These are phyloP conservation scores for zebrafish (Danio rerio) DNA, from an alignment of 2,113 vertebrate genomes.

Conservation along the genomic window DNA sequence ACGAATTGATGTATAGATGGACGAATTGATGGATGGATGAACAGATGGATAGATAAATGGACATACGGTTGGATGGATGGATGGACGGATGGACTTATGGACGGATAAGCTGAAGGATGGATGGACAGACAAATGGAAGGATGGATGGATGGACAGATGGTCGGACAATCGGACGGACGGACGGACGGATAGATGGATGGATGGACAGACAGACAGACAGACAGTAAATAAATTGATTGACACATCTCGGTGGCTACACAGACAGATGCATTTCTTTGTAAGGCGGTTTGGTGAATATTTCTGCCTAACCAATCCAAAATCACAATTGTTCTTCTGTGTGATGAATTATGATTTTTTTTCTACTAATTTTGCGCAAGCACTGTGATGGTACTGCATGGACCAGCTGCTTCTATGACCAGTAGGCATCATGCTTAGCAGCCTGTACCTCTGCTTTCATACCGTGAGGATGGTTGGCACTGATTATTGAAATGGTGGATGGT, in stretches of 20 bases:
- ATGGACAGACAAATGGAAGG: too few species aligned
- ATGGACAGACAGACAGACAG: too few species aligned
- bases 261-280: background rate
- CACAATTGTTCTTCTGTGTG: background rate
- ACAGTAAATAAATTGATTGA: too few species aligned
- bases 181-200: too few species aligned
- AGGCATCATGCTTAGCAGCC: background rate
- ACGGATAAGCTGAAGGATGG: too few species aligned
- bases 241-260: too few species aligned
- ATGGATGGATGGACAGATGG: too few species aligned
- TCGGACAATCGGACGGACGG: too few species aligned
- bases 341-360: background rate
- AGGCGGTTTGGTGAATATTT: background rate
- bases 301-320: background rate
- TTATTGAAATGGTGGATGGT: slow-evolving; percentile 14
- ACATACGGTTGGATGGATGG: too few species aligned
- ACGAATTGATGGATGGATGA: too few species aligned
- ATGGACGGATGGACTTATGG: too few species aligned
- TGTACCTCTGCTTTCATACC: background rate
- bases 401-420: background rate
- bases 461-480: slow-evolving; percentile 6
- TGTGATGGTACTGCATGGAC: background rate
- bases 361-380: background rate
- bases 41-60: too few species aligned
- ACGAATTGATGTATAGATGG: background rate